phyloP scores from a whole-genome alignment of 1,140 invertebrate genomes.

The Drosophila ficusphila region DNA sequence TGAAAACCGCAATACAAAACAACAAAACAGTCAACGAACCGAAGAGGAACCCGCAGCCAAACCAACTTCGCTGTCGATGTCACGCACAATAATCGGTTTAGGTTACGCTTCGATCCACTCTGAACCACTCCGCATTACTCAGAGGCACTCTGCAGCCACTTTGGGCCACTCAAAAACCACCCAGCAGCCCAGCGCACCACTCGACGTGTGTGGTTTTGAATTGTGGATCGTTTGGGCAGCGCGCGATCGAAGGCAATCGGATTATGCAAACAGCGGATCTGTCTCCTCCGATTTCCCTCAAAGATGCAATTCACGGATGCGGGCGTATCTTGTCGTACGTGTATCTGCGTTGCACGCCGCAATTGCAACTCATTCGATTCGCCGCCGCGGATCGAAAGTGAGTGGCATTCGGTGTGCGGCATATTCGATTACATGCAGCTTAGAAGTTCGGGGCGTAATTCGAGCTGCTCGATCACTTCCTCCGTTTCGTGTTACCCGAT shows the following conservation, averaged over 20 bases:
- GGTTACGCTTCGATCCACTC: slow-evolving; percentile 32
- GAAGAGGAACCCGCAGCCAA: not conserved
- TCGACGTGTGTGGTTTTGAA: slow-evolving; percentile 16
- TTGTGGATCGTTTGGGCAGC: not conserved
- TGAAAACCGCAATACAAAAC: slow-evolving; percentile 7
- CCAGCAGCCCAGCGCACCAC: too few species aligned
- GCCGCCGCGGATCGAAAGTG: slow-evolving; percentile 30
- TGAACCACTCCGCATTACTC: not conserved
- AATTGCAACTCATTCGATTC: not conserved
- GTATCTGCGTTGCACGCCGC: not conserved
- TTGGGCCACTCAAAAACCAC: not conserved
- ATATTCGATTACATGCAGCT: slow-evolving; percentile 53
- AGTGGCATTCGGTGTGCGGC: slow-evolving; percentile 15
- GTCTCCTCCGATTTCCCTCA: slow-evolving; percentile 24
- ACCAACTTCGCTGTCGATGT: slow-evolving; percentile 22
- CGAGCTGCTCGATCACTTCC: slow-evolving; percentile 47
- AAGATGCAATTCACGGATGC: slow-evolving; percentile 27
- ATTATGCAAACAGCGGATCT: slow-evolving; percentile 34
- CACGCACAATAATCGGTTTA: slow-evolving; percentile 46
- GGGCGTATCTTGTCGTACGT: slow-evolving; percentile 7
- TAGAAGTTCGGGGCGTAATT: slow-evolving; percentile 38
- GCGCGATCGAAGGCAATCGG: slow-evolving; percentile 29
- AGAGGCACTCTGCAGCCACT: slow-evolving; percentile 6
- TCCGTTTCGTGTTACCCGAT: slow-evolving; percentile 8
- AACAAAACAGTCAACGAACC: slow-evolving; percentile 25